Conservation (phyloP, 2,113 vertebrate genomes). For the Prunella himalayana region DNA sequence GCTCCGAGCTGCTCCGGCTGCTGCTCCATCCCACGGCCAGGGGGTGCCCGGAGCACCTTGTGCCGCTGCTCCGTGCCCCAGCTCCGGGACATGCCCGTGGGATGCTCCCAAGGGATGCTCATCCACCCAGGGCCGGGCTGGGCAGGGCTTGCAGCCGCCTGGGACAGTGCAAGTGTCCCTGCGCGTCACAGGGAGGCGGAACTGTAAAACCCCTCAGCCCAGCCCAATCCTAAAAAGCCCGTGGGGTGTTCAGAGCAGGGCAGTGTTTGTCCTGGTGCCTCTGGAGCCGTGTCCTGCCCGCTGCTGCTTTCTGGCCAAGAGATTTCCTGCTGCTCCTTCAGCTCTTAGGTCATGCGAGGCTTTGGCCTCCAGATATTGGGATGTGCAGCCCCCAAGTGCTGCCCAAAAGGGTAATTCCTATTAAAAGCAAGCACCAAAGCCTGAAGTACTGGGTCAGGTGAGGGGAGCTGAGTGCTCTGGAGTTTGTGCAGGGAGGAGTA, state of each 20-base stretch:
- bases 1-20: not conserved
- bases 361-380: no score
- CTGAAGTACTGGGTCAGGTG: not conserved
- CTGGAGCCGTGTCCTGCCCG: not conserved
- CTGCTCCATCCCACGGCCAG: not conserved
- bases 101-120: not conserved
- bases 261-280: rapidly evolving
- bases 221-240: not conserved
- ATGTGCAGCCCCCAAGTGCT: rapidly evolving
- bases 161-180: rapidly evolving
- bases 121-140: rapidly evolving
- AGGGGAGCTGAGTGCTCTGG: not conserved
- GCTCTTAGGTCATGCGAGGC: rapidly evolving
- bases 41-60: not conserved
- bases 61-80: not conserved
- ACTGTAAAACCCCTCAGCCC: not conserved
- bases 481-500: rapidly evolving
- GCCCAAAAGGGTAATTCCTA: not conserved
- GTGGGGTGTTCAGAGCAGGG: rapidly evolving
- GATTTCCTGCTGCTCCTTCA: not conserved
- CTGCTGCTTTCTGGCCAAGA: not conserved
- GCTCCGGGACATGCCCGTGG: rapidly evolving
- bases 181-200: not conserved
- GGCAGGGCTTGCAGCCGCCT: not conserved
- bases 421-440: not conserved